Evolutionary conservation across 2,113 vertebrate species (phyloP), one percentile per base, ranked within the genome.

Genomic region (Platysternon megacephalum): DNA sequence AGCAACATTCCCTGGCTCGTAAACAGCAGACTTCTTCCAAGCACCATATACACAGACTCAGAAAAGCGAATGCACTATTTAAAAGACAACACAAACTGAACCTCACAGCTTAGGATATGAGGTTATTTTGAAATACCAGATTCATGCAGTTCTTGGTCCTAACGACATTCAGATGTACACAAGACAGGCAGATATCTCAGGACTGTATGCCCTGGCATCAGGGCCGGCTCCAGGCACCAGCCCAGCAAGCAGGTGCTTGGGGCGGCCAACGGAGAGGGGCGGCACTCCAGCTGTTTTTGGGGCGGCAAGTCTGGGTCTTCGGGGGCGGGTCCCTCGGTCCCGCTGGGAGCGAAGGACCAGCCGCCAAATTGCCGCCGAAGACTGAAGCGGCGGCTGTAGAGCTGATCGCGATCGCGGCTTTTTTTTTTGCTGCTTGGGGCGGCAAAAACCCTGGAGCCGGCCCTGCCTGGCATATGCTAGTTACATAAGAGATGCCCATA

Each of bases 1-100:
- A 32, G 78, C 13, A 87, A 94, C 81, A 29, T 0, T 0, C 5
- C 3, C 48, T 5, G 44, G 42, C 7, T 26, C 39, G 48, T 48
- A 72, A 52, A 94, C 56, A 83, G 39, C 21, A 92, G 35, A 82
- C 65, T 39, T 39, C 8, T 72, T 5, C 65, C n/a, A 72, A 72
- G 65, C 35, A 21, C n/a, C n/a, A 72, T 46, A 78, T 4, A 29
- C 22, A 14, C 26, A 78, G 24, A 12, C 21, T 46, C 74, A 29
- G 44, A 78, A 46, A 78, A 56, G 21, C 11, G 53, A 46, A 83
- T 1, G 86, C 10, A 46, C 8, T 3, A 56, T 61, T 11, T n/a
- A 86, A 85, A 44, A 53, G 80, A 68, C n/a, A 72, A 65, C 28
- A 5, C 21, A 39, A 46, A 58, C 46, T 49, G 56, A 39, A 14